Evolutionary conservation across 2,797 vertebrate genomes (phyloP).

Genomic region (Antrozous pallidus): DNA sequence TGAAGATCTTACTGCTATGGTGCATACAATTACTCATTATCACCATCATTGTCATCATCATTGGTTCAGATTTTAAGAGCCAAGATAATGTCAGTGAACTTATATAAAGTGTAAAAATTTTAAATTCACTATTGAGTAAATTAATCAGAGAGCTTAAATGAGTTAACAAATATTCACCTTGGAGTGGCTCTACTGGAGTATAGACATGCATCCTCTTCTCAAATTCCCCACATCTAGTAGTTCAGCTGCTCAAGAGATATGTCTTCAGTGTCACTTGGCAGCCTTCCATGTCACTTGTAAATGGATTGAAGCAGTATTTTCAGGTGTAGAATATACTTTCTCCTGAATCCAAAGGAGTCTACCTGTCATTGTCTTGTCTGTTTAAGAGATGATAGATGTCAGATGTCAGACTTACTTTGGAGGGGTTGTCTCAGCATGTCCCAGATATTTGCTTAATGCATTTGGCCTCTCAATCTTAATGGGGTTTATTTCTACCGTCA

Average conservation of each 20-base stretch:
- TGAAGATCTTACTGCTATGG: not conserved
- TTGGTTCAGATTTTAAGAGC: not conserved
- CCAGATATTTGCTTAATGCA: not conserved
- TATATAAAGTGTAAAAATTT: not conserved
- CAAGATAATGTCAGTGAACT: not conserved
- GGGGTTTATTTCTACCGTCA: not conserved
- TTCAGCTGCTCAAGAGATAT: not conserved
- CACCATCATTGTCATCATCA: not conserved
- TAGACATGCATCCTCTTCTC: not conserved
- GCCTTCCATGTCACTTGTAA: not conserved
- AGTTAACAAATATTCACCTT: not conserved
- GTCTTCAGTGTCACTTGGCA: not conserved
- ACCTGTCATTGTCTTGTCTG: not conserved
- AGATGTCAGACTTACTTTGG: not conserved
- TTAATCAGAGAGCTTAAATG: not conserved
- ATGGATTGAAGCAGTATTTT: not conserved
- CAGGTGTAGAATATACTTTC: not conserved
- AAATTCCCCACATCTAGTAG: not conserved
- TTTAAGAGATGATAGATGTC: not conserved
- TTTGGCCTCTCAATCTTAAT: not conserved
- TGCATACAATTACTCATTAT: not conserved
- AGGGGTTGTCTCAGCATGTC: not conserved
- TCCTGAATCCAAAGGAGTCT: not conserved
- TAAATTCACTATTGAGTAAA: not conserved
- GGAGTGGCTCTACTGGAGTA: not conserved